phyloP scores from a whole-genome alignment of 2,113 vertebrate species.

The Pimephales promelas region DNA sequence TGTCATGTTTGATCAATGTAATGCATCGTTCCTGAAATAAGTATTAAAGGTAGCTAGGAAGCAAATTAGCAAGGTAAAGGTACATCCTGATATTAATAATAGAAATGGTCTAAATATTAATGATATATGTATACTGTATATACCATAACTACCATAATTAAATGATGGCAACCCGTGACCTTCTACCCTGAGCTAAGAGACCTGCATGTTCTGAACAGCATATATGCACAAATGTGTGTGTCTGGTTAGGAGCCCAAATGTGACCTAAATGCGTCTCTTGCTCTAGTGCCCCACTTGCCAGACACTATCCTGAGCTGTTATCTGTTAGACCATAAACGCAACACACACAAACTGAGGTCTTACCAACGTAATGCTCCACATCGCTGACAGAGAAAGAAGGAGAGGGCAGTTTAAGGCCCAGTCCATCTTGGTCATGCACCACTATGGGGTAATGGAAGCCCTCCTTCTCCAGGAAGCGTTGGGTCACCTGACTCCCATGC shows the following conservation, averaged over 20 bases:
- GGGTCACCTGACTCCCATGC: conserved; percentile 90
- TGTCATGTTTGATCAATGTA: too few relatives aligned
- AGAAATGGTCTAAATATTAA: too few relatives aligned
- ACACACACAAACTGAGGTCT: conserved; percentile 61
- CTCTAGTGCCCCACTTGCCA: conserved; percentile 27
- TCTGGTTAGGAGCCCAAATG: neutral
- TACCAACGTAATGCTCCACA: conserved; percentile 97
- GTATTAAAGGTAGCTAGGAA: too few relatives aligned
- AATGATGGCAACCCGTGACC: too few relatives aligned
- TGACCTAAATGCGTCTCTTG: neutral
- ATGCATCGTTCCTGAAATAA: too few relatives aligned
- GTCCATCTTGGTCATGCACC: conserved; percentile 88
- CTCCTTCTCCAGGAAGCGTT: conserved; percentile 90
- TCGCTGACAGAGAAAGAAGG: conserved; percentile 88
- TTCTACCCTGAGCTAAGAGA: too few relatives aligned
- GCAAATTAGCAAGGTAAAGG: too few relatives aligned
- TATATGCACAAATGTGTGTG: neutral
- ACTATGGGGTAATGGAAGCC: conserved; percentile 91
- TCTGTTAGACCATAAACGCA: neutral
- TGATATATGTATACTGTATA: too few relatives aligned
- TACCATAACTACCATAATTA: too few relatives aligned
- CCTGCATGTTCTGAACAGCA: too few relatives aligned
- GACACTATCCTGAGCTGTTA: neutral
- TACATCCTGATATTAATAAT: too few relatives aligned
- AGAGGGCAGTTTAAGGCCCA: conserved; percentile 90